Base-by-base conservation (phyloP, 1,140 invertebrate genomes). In the Cotesia typhae region DNA sequence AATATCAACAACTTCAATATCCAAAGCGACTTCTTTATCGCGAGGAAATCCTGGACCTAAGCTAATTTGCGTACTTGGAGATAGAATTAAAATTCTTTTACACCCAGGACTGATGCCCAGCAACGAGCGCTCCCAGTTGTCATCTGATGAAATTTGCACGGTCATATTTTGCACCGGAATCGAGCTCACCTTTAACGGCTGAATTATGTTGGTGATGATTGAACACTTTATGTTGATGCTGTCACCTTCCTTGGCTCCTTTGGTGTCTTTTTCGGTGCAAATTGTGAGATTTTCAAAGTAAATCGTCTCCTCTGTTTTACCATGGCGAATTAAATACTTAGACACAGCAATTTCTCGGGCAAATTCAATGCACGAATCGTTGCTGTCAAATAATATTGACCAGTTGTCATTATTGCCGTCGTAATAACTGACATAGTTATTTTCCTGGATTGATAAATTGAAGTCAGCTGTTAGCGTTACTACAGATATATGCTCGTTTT, bases 341-440 rank as follows among this genome's bases (percentile, higher is more conserved):
- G 80, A 80, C 5, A 85, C 38, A 60, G 74, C 80, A 41, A 86
- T 69, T 79, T 85, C 83, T 74, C 74, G 79, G 1, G 80, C 82
- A 73, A 86, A 83, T 67, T 85, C 80, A 6, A 80, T 70, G 7
- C 80, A 82, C 35, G 75, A 67, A 1, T 78, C 76, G 5, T 76
- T 70, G 51, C 71, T 81, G 37, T 85, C 83, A 64, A 87, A 87
- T 70, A 80, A 77, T 67, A 86, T 81, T 4, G 83, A 84, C 85
- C 85, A 85, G 76, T 85, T 84, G n/a, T 82, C 79, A 36, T 81
- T 80, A 61, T 80, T 80, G 4, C 70, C 74, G 69, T 87, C 85
- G 69, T 85, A 84, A 80, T 85, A 86, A 69, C 79, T 79, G 5
- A 78, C 81, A 70, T 85, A 87, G 79, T 85, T 85, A 20, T 86